These are phyloP conservation scores for Serrognathus titanus DNA, from an alignment of 2,888 invertebrate genomes.

Conservation along the genomic window DNA sequence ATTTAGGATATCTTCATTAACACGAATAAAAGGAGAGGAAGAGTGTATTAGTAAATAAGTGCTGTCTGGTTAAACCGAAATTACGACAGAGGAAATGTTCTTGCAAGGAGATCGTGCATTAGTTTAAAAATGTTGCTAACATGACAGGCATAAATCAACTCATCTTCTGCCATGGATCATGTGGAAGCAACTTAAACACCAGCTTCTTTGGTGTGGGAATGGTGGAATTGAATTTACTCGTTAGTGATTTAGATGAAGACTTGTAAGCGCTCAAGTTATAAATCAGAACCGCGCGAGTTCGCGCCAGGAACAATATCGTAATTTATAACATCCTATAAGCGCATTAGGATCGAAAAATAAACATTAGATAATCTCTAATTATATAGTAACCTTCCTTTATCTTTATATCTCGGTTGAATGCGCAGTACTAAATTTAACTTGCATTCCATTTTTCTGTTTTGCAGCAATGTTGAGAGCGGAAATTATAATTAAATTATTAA, in stretches of 20 bases:
- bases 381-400: slow-evolving; percentile 29
- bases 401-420: slow-evolving; percentile 7
- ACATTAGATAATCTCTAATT: slow-evolving; percentile 47
- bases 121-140: slow-evolving; percentile 32
- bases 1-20: slow-evolving; percentile 1
- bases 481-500: slow-evolving; percentile 13
- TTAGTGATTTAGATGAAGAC: slow-evolving; percentile 44
- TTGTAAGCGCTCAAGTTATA: slow-evolving; percentile 30
- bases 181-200: slow-evolving; percentile 30
- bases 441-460: slow-evolving; percentile 11
- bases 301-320: slow-evolving; percentile 46
- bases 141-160: slow-evolving; percentile 41
- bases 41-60: not conserved
- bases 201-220: slow-evolving; percentile 38
- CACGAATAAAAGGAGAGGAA: not conserved
- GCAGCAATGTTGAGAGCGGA: slow-evolving; percentile 1
- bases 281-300: slow-evolving; percentile 45
- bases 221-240: slow-evolving; percentile 45
- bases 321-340: slow-evolving; percentile 44
- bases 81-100: not conserved
- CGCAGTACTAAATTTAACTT: not conserved
- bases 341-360: slow-evolving; percentile 47
- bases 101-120: slow-evolving; percentile 21
- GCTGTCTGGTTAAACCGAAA: not conserved
- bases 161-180: slow-evolving; percentile 29